Evolutionary conservation across 2,888 invertebrate genomes (phyloP).

Genomic region (Acrocyrtus sp.): DNA sequence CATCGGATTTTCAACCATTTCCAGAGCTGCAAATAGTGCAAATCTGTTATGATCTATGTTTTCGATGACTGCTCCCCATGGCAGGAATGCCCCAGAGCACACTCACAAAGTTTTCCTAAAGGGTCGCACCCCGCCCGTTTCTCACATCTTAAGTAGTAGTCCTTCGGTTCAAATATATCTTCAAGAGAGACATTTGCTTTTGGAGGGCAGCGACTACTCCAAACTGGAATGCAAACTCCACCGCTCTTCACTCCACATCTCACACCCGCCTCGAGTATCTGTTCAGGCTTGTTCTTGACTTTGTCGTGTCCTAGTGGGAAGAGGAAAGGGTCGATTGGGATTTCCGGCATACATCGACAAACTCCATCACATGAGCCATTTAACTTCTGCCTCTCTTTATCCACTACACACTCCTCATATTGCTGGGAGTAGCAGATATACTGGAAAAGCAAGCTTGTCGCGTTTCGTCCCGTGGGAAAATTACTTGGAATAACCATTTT

Average conservation of each 20-base stretch:
- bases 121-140: neutral
- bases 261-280: neutral
- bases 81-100: neutral
- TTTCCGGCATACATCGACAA: neutral
- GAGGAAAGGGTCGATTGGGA: neutral
- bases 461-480: no score
- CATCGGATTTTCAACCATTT: no score
- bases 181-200: neutral
- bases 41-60: no score
- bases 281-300: neutral
- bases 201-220: neutral
- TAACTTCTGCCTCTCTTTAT: neutral
- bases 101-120: neutral
- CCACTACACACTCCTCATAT: neutral
- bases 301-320: neutral
- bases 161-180: neutral
- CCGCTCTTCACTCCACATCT: neutral
- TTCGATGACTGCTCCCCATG: neutral
- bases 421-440: constrained; percentile 1
- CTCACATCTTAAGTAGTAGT: neutral
- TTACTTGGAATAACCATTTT: neutral
- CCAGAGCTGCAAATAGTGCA: no score
- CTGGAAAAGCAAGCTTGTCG: neutral
- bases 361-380: neutral
- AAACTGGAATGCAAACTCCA: neutral